phyloP scores from a whole-genome alignment of 92 coral and sea anemone genomes.

The Actinostola sp. region DNA sequence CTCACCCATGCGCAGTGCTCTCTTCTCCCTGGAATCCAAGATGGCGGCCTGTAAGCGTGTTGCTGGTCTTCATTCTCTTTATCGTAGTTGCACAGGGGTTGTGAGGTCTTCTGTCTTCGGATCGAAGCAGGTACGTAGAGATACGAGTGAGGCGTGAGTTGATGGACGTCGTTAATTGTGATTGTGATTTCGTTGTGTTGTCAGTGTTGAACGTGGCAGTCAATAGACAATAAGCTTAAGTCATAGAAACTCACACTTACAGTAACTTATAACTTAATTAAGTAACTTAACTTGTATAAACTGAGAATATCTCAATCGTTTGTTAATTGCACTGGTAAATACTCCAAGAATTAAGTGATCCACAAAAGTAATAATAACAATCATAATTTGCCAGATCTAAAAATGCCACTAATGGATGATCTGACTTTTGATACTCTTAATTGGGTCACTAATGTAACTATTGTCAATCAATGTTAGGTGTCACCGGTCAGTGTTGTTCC shows the following conservation, averaged over 20 bases:
- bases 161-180: neutral
- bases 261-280: too few relatives aligned
- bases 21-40: constrained; percentile 55
- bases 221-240: too few relatives aligned
- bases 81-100: constrained; percentile 54
- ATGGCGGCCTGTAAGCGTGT: constrained; percentile 78
- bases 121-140: constrained; percentile 63
- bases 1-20: constrained; percentile 36
- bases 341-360: too few relatives aligned
- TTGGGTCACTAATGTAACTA: neutral
- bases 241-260: too few relatives aligned
- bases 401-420: too few relatives aligned
- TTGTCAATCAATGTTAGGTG: constrained; percentile 9
- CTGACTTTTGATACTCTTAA: too few relatives aligned
- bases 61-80: constrained; percentile 44
- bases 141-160: neutral
- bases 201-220: too few relatives aligned
- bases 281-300: too few relatives aligned
- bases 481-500: constrained; percentile 66
- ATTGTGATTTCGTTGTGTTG: constrained; percentile 2
- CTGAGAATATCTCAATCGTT: too few relatives aligned
- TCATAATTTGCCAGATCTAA: too few relatives aligned
- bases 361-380: too few relatives aligned
- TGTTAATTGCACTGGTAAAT: too few relatives aligned
- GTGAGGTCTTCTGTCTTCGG: constrained; percentile 49